phyloP scores from a whole-genome alignment of 1,140 invertebrate genomes.

The roundworm (Caenorhabditis elegans) region DNA sequence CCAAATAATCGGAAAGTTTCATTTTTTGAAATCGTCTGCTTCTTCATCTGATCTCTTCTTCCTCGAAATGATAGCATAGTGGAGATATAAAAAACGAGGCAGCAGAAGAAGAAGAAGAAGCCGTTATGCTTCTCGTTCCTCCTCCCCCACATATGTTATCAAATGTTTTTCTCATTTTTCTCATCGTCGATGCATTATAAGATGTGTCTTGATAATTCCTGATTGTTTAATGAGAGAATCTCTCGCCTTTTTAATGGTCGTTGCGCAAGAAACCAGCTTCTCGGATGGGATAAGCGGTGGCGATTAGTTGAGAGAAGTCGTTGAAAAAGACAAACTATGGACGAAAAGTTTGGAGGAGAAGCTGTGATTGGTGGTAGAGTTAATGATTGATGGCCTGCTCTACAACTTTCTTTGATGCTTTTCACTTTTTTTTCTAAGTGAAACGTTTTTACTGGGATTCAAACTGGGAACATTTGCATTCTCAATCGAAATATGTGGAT shows the following conservation, averaged over 20 bases:
- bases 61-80: neutral
- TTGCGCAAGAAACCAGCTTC: neutral
- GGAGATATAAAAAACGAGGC: neutral
- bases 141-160: neutral
- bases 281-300: no score
- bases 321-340: no score
- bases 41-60: no score
- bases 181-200: neutral
- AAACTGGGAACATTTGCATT: no score
- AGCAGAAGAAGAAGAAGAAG: neutral
- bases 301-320: no score
- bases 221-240: neutral
- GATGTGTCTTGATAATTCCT: neutral
- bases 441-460: no score
- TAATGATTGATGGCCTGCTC: no score
- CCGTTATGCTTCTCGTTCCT: slow-evolving; percentile 16
- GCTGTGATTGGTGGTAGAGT: no score
- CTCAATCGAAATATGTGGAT: no score
- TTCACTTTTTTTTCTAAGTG: no score
- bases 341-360: no score
- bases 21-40: neutral
- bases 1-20: neutral
- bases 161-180: slow-evolving; percentile 17
- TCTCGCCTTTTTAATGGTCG: neutral
- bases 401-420: no score